A percentile compares a stretch with the other conserved stretches of the same genome.
Conservation (phyloP, 2,113 vertebrate genomes). For the Xenus cinereus region DNA sequence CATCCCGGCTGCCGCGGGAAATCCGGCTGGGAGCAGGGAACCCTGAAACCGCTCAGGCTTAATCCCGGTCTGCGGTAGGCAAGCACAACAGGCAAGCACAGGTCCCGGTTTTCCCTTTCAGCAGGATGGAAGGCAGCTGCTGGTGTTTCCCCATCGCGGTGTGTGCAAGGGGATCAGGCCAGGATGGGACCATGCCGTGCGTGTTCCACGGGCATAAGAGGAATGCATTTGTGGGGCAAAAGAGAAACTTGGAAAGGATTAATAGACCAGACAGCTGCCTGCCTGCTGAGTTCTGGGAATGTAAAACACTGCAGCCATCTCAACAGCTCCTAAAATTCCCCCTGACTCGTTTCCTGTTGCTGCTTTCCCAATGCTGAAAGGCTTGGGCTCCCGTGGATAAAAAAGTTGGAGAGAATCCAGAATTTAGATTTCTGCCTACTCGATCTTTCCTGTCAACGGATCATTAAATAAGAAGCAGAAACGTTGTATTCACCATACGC, state of each 20-base stretch:
- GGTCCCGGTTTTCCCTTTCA: neutral
- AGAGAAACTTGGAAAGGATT: conserved; percentile 13
- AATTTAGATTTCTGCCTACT: conserved; percentile 34
- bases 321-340: conserved; percentile 69
- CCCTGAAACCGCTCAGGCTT: neutral
- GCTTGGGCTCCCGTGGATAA: conserved; percentile 48
- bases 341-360: conserved; percentile 60
- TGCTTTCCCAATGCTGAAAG: conserved; percentile 41
- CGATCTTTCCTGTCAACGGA: conserved; percentile 28
- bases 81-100: neutral
- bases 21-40: neutral
- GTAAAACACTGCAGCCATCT: conserved; percentile 53
- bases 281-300: conserved; percentile 63
- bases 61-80: neutral
- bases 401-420: conserved; percentile 56
- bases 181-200: neutral
- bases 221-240: neutral
- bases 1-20: neutral
- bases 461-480: conserved; percentile 33
- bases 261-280: conserved; percentile 41
- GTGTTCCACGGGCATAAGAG: neutral
- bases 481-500: neutral
- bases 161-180: neutral
- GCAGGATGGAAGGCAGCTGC: neutral
- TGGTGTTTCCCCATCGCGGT: neutral